Evolutionary conservation across 2,113 vertebrate genomes (phyloP).

Genomic region (Tamias sibiricus): DNA sequence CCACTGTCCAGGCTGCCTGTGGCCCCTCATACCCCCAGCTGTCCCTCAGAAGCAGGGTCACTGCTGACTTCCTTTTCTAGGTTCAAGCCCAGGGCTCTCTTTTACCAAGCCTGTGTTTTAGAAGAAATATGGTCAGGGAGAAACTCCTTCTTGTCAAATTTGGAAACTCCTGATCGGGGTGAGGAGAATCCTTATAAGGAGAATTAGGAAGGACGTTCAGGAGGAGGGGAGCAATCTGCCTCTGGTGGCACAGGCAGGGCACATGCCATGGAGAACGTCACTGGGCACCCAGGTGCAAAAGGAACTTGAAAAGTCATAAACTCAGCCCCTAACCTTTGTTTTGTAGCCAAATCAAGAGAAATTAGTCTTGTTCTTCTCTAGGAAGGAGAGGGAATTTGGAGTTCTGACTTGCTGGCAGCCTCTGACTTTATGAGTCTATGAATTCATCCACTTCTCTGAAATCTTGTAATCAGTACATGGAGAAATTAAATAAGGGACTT

Average conservation of each 20-base stretch:
- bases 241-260: neutral
- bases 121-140: neutral
- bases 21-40: neutral
- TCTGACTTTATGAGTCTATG: neutral
- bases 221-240: neutral
- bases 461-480: neutral
- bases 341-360: neutral
- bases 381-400: neutral
- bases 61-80: neutral
- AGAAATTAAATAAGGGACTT: neutral
- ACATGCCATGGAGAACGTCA: neutral
- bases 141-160: neutral
- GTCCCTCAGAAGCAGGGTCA: neutral
- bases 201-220: neutral
- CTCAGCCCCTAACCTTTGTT: neutral
- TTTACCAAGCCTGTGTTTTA: neutral
- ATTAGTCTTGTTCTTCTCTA: neutral
- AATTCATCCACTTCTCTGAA: neutral
- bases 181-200: neutral
- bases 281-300: neutral
- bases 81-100: neutral
- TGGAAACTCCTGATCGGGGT: neutral
- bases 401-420: neutral
- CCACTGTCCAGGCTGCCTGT: rapidly evolving
- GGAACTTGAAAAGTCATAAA: neutral